Evolutionary conservation across 2,113 vertebrate genomes (phyloP).

Genomic region (Protobothrops flavoviridis): DNA sequence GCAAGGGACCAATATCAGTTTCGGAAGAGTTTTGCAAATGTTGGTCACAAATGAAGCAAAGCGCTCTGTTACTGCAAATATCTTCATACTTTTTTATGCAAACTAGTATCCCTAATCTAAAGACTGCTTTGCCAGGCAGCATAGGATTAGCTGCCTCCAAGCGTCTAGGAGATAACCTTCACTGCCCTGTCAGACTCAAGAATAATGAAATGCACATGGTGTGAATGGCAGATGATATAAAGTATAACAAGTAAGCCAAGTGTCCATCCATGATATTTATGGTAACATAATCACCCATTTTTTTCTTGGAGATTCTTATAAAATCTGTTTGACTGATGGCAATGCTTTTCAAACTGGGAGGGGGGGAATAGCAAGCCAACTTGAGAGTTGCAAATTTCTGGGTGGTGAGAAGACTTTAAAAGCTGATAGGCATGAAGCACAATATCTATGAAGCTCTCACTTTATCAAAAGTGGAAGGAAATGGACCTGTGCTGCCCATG

Average conservation of each 20-base stretch:
- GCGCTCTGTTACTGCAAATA: background rate
- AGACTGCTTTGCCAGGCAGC: background rate
- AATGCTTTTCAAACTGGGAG: background rate
- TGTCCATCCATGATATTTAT: background rate
- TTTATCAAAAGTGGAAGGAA: background rate
- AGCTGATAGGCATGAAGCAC: background rate
- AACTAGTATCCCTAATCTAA: background rate
- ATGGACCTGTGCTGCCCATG: background rate
- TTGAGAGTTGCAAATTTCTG: background rate
- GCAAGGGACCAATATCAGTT: background rate
- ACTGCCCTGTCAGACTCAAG: background rate
- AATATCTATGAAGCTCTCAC: background rate
- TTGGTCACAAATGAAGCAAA: background rate
- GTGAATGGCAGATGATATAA: background rate
- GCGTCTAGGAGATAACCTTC: background rate
- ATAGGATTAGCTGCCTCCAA: background rate
- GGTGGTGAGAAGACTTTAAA: background rate
- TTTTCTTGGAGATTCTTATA: background rate
- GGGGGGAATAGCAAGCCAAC: background rate
- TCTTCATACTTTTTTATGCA: background rate
- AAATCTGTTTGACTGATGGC: background rate
- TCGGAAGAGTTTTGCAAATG: background rate
- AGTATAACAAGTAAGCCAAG: background rate
- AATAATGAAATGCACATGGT: background rate
- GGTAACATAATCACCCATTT: background rate